Percentiles rank a stretch among this genome's conserved stretches.
Evolutionary conservation across 2,888 invertebrate genomes (phyloP).

Genomic region (Meganola albula): DNA sequence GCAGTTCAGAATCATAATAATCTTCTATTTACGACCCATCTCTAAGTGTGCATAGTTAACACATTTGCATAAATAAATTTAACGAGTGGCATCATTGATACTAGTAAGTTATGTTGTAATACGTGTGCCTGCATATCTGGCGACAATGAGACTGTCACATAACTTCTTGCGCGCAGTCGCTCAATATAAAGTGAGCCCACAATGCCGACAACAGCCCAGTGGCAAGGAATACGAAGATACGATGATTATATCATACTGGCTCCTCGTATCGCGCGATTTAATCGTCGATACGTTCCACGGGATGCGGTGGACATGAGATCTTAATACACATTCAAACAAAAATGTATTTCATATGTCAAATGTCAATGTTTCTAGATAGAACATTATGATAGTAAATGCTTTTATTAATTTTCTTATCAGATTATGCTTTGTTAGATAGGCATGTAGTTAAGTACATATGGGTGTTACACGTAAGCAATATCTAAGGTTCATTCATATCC

Average conservation of each 20-base stretch:
- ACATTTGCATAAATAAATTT: constrained; percentile 23
- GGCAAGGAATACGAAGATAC: constrained; percentile 30
- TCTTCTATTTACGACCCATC: constrained; percentile 15
- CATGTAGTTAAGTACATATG: too few species aligned
- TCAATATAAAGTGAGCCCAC: constrained; percentile 30
- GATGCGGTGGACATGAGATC: constrained; percentile 41
- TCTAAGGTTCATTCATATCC: too few species aligned
- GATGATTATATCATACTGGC: constrained; percentile 50
- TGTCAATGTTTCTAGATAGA: constrained; percentile 51
- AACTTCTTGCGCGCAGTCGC: constrained; percentile 23
- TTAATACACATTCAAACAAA: constrained; percentile 49
- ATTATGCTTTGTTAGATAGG: constrained; percentile 1
- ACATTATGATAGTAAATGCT: constrained; percentile 31
- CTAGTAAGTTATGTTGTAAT: constrained; percentile 17
- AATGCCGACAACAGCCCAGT: constrained; percentile 29
- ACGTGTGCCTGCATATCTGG: constrained; percentile 19
- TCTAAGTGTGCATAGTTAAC: constrained; percentile 13
- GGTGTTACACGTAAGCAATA: too few species aligned
- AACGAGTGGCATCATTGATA: constrained; percentile 15
- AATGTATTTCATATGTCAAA: constrained; percentile 53
- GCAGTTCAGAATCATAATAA: too few species aligned
- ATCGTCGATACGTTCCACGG: constrained; percentile 48
- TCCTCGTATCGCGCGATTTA: constrained; percentile 50
- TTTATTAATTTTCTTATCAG: constrained; percentile 18
- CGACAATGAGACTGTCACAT: constrained; percentile 24